Evolutionary conservation across 2,113 vertebrate species (phyloP).

Genomic region (Laterallus jamaicensis): DNA sequence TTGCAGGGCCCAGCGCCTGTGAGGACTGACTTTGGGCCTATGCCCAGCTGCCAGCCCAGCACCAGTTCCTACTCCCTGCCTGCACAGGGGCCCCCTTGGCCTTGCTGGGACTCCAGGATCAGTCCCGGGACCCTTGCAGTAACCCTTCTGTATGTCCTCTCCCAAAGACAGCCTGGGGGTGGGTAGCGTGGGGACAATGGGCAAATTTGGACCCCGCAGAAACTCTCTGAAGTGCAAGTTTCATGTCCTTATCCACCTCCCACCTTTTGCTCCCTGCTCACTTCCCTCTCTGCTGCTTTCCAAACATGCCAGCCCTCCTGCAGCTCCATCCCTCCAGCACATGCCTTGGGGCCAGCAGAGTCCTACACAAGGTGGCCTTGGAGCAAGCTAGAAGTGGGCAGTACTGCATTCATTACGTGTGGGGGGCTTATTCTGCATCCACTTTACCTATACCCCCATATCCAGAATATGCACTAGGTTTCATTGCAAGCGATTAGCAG

Average conservation of each 20-base stretch:
- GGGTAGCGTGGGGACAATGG: background rate
- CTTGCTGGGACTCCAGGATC: background rate
- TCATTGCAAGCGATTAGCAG: background rate
- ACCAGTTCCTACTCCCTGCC: background rate
- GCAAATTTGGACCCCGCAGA: background rate
- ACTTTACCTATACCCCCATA: background rate
- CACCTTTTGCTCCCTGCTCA: background rate
- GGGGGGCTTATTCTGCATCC: background rate
- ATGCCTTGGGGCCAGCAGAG: background rate
- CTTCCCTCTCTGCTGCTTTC: background rate
- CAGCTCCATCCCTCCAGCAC: background rate
- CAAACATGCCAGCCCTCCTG: background rate
- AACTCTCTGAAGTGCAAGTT: background rate
- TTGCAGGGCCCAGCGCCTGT: background rate
- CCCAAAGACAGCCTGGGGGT: background rate
- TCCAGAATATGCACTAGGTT: background rate
- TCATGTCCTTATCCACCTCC: background rate
- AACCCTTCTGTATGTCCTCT: background rate
- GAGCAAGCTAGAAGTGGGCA: background rate
- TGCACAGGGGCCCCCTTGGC: background rate
- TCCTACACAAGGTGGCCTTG: background rate
- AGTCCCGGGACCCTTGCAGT: rapidly evolving
- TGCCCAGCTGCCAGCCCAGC: background rate
- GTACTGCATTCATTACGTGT: background rate
- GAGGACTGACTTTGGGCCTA: background rate